Evolutionary conservation across 2,113 vertebrate genomes (phyloP), one percentile per base, ranked within the genome.

Genomic region (Eolophus roseicapilla): DNA sequence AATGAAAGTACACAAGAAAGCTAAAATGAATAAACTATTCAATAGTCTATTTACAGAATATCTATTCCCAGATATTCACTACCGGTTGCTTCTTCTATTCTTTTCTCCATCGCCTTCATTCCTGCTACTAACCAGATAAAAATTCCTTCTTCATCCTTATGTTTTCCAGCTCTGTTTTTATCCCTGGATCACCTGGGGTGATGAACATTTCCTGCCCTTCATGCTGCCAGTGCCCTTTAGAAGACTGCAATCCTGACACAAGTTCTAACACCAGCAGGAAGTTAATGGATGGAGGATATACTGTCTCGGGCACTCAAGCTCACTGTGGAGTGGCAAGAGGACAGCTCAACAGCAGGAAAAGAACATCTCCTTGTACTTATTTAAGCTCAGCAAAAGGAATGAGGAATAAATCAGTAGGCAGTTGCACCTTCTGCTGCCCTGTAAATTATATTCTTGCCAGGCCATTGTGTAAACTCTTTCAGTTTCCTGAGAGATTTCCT

Each of bases 381-480:
- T 97, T 95, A 96, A 97, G 95, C 80, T 95, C 91, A 87, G 41
- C 57, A 57, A 73, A 44, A 69, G 13, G 69, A 93, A 87, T 25
- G 67, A 95, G 59, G 65, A 76, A 95, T 92, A 97, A 92, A 94
- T 93, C 88, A 68, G 93, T 95, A 97, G 95, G 81, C 80, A 86
- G 76, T 86, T 97, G 91, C 90, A 96, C 96, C 94, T 91, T 94
- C 81, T 94, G 37, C 92, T 98, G 86, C 92, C 95, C 95, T 89
- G 88, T 86, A 98, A 98, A 98, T 98, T 97, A 97, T 97, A 97
- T 96, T 97, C 91, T 97, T 97, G 95, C 79, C 87, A 97, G 93
- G 93, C 93, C 94, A 97, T 97, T 97, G 97, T 97, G 96, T 96
- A 97, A 97, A 97, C 52, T 93, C 94, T 96, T 97, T 97, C 95